A percentile compares a stretch with the other conserved stretches of the same genome.
These are phyloP conservation scores for Rhabdophis nuchalis DNA, from an alignment of 2,797 vertebrate genomes.

Conservation along the genomic window DNA sequence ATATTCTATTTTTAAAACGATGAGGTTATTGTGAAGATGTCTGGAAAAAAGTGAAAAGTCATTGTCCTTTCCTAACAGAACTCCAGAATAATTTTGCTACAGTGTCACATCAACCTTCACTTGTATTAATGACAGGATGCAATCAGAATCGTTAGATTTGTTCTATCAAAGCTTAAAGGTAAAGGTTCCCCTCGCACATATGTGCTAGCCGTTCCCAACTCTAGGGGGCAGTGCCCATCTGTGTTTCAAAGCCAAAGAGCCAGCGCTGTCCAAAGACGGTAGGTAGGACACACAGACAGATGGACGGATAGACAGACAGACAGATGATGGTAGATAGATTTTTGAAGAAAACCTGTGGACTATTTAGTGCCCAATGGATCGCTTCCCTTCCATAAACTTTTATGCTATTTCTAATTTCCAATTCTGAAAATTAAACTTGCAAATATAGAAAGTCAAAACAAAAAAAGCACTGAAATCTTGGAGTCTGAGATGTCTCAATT, in stretches of 20 bases:
- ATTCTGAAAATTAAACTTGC: neutral
- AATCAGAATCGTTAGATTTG: neutral
- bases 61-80: neutral
- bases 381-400: neutral
- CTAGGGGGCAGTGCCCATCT: no score
- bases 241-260: no score
- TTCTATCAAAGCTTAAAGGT: no score
- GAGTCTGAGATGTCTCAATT: neutral
- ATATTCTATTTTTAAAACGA: neutral
- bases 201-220: no score
- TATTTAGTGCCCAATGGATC: neutral
- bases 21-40: neutral
- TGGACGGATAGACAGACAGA: no score
- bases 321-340: no score
- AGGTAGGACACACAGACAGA: no score
- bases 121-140: neutral
- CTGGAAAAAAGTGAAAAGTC: neutral
- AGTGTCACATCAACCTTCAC: neutral
- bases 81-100: neutral
- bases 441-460: neutral
- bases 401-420: no score
- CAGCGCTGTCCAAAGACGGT: no score
- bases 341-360: no score
- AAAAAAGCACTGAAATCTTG: neutral
- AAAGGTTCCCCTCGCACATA: no score